Evolutionary conservation across 2,888 invertebrate species (phyloP), one percentile per base, ranked within the genome.

Genomic region (Heteromyza rotundicornis): DNA sequence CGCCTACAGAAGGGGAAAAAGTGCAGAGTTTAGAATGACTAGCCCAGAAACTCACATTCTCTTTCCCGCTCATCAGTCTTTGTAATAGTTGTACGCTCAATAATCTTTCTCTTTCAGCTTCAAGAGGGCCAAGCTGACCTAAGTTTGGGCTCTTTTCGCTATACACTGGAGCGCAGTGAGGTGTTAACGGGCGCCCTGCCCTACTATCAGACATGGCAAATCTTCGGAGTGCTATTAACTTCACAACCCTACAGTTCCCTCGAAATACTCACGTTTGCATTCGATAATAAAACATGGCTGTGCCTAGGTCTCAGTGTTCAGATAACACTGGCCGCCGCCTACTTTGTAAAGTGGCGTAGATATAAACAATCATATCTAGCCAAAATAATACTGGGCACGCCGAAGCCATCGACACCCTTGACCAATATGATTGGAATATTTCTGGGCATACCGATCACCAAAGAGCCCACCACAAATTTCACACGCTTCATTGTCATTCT

Each of bases 71-170:
- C n/a, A n/a, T n/a, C n/a, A n/a, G n/a, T n/a, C n/a, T n/a, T n/a
- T n/a, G n/a, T n/a, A n/a, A n/a, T n/a, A n/a, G n/a, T n/a, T n/a
- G n/a, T n/a, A n/a, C n/a, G n/a, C n/a, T n/a, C n/a, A n/a, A n/a
- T n/a, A 27, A 27, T 27, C 10, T 27, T 27, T 27, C 27, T 27
- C 10, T 27, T 27, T 27, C 36, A 74, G 75, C 61, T 74, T 2
- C 20, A 63, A 1, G 65, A 69, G 1, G 64, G 64, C 8, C 20
- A 10, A 2, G 73, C 66, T 2, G 69, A 75, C 44, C 19, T 76
- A 0, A 69, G 70, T 56, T 57, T 76, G 53, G 76, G 76, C 3
- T 65, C 67, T 5, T 73, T 70, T 53, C 69, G 73, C n/a, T 70
- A 71, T 17, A 70, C 71, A 0, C 47, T 65, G 27, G 69, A 70